Evolutionary conservation across 2,888 invertebrate species (phyloP).

Genomic region (Drosophila silvestris): DNA sequence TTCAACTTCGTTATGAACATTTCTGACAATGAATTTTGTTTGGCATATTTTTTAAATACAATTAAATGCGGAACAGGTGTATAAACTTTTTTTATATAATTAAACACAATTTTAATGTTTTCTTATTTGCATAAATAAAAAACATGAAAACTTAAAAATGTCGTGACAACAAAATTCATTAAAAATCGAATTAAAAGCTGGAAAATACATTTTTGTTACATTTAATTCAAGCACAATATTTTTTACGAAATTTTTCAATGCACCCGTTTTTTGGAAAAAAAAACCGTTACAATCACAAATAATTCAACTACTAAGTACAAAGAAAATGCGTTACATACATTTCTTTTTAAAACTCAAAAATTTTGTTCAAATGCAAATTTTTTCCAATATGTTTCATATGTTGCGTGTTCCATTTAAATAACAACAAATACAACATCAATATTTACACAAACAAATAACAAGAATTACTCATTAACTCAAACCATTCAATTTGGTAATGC

Average conservation of each 20-base stretch:
- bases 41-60: constrained; percentile 57
- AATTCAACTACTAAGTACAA: constrained; percentile 59
- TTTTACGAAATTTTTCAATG: constrained; percentile 73
- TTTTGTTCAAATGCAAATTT: constrained; percentile 62
- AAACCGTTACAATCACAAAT: constrained; percentile 54
- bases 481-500: constrained; percentile 18
- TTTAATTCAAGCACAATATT: constrained; percentile 76
- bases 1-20: constrained; percentile 55
- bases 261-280: constrained; percentile 75
- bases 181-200: constrained; percentile 45
- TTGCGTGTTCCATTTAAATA: constrained; percentile 60
- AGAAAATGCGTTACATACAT: constrained; percentile 61
- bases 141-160: constrained; percentile 40
- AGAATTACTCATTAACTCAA: constrained; percentile 20
- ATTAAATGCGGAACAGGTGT: constrained; percentile 32
- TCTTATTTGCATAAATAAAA: constrained; percentile 36
- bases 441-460: constrained; percentile 38
- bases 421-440: constrained; percentile 40
- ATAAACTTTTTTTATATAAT: constrained; percentile 53
- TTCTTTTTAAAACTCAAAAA: constrained; percentile 62
- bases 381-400: constrained; percentile 63
- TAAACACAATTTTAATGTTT: constrained; percentile 29
- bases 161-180: constrained; percentile 65
- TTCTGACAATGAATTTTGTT: constrained; percentile 75
- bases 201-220: constrained; percentile 69